Conservation (phyloP, 2,888 invertebrate genomes). For the Apotomis betuletana region DNA sequence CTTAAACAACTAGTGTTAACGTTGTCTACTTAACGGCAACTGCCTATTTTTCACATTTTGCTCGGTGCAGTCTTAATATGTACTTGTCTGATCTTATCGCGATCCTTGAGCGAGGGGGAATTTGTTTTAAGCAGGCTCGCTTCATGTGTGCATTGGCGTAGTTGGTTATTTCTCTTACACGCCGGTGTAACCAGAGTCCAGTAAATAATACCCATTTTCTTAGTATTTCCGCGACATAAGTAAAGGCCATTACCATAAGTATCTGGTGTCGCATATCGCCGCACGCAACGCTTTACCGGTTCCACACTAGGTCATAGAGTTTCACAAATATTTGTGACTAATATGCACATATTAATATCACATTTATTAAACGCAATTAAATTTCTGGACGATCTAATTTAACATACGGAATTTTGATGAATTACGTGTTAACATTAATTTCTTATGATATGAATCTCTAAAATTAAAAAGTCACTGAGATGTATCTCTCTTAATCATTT, state of each 20-base stretch:
- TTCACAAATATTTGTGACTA: conserved; percentile 40
- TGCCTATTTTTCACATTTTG: too few species aligned
- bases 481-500: neutral
- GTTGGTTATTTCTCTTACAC: conserved; percentile 11
- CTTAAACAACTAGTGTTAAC: too few species aligned
- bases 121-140: neutral
- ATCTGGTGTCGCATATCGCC: conserved; percentile 36
- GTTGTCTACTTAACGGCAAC: too few species aligned
- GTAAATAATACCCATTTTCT: conserved; percentile 38
- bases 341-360: conserved; percentile 29
- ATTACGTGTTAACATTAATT: conserved; percentile 30
- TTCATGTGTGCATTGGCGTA: neutral
- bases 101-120: neutral
- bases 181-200: conserved; percentile 25
- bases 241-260: conserved; percentile 40
- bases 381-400: conserved; percentile 13
- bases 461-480: conserved; percentile 3
- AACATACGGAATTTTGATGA: conserved; percentile 16
- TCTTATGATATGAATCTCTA: neutral
- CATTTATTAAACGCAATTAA: conserved; percentile 26
- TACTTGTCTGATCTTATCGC: neutral
- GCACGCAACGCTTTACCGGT: conserved; percentile 40
- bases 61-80: too few species aligned
- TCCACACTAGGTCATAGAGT: conserved; percentile 36
- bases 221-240: conserved; percentile 36